phyloP scores from a whole-genome alignment of 2,797 vertebrate genomes.

The Buceros bicornis region DNA sequence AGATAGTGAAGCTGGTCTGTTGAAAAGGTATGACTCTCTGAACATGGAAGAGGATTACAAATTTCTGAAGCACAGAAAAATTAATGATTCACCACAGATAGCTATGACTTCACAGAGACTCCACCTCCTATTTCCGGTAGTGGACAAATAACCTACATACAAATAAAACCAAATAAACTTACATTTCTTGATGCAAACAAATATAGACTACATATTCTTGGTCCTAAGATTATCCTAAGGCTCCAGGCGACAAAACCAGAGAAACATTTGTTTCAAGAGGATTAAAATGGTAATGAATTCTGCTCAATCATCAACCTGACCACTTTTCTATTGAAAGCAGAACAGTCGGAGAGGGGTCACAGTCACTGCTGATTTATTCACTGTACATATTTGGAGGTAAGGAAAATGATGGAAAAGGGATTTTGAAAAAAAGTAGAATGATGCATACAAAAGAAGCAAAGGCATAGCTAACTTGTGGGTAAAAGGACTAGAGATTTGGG shows the following conservation, averaged over 20 bases:
- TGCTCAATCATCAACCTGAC: neutral
- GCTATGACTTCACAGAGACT: neutral
- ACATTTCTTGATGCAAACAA: neutral
- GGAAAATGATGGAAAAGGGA: neutral
- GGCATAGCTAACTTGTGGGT: neutral
- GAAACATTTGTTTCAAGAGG: slow-evolving; percentile 6
- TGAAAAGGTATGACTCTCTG: neutral
- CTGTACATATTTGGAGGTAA: neutral
- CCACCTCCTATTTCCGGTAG: neutral
- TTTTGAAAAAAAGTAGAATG: neutral
- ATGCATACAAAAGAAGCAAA: neutral
- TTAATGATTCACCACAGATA: neutral
- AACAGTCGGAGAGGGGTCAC: slow-evolving; percentile 46
- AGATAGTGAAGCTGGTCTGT: neutral
- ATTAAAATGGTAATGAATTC: neutral
- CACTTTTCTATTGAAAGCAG: neutral
- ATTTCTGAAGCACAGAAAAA: neutral
- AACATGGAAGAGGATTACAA: neutral
- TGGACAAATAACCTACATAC: neutral
- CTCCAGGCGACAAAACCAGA: neutral
- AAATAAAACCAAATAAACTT: neutral
- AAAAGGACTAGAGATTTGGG: neutral
- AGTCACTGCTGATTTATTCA: slow-evolving; percentile 50
- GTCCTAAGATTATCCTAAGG: slow-evolving; percentile 27
- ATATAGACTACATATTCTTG: neutral